phyloP scores from a whole-genome alignment of 1,140 invertebrate genomes.

The Heliconius congener region DNA sequence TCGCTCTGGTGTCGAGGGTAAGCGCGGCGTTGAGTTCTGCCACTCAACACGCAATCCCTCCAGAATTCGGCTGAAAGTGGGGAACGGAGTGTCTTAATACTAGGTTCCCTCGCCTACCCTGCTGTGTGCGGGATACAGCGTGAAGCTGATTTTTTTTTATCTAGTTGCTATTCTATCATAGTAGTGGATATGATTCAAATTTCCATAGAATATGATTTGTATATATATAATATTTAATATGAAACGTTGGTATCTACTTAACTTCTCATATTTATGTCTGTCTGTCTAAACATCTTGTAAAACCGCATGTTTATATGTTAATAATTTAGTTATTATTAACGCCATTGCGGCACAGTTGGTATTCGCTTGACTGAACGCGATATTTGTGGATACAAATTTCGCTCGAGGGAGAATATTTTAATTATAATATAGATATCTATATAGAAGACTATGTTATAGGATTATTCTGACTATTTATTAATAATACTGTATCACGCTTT shows the following conservation, averaged over 20 bases:
- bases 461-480: not conserved
- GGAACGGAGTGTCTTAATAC: too few relatives aligned
- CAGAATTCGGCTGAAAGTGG: too few relatives aligned
- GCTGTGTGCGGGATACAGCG: too few relatives aligned
- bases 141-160: too few relatives aligned
- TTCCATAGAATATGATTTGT: not conserved
- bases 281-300: not conserved
- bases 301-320: not conserved
- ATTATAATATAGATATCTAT: too few relatives aligned
- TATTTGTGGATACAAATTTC: not conserved
- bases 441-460: too few relatives aligned
- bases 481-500: too few relatives aligned
- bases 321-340: not conserved
- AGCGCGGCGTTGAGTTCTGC: too few relatives aligned
- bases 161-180: not conserved
- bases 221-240: not conserved
- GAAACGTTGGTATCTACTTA: not conserved
- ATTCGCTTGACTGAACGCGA: not conserved
- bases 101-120: too few relatives aligned
- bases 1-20: too few relatives aligned
- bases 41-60: too few relatives aligned
- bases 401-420: not conserved
- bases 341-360: not conserved
- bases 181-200: not conserved
- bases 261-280: not conserved